Percentiles rank a stretch among this genome's conserved stretches.
These are phyloP conservation scores for Rallus limicola DNA, from an alignment of 2,113 vertebrate genomes.

Conservation along the genomic window DNA sequence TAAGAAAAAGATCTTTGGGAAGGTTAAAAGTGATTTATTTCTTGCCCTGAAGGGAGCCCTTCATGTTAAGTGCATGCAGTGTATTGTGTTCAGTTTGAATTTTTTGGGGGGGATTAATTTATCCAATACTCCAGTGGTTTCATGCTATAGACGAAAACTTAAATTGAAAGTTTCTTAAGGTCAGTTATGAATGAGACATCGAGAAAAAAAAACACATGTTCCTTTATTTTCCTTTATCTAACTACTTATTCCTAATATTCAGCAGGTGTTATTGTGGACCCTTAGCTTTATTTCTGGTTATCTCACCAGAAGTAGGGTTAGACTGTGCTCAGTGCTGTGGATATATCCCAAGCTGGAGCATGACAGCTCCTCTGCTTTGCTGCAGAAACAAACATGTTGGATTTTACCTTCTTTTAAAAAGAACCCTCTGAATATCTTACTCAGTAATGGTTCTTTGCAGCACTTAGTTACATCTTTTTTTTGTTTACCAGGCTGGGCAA, in stretches of 20 bases:
- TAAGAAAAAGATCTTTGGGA: background rate
- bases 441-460: background rate
- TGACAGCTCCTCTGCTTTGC: background rate
- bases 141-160: background rate
- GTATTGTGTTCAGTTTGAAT: background rate
- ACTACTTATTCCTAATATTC: background rate
- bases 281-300: background rate
- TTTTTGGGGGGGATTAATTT: background rate
- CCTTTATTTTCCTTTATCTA: background rate
- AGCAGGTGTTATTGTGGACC: background rate
- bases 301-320: background rate
- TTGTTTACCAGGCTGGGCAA: slow-evolving; percentile 79
- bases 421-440: background rate
- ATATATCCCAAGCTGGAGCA: background rate
- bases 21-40: background rate
- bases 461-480: background rate
- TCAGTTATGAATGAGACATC: background rate
- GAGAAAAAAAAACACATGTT: background rate
- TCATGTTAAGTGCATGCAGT: background rate
- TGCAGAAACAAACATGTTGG: background rate
- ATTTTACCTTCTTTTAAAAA: background rate
- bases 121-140: background rate
- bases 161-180: background rate
- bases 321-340: background rate
- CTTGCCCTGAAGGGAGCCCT: background rate